phyloP scores from a whole-genome alignment of 2,888 invertebrate species.

The Acleris literana region DNA sequence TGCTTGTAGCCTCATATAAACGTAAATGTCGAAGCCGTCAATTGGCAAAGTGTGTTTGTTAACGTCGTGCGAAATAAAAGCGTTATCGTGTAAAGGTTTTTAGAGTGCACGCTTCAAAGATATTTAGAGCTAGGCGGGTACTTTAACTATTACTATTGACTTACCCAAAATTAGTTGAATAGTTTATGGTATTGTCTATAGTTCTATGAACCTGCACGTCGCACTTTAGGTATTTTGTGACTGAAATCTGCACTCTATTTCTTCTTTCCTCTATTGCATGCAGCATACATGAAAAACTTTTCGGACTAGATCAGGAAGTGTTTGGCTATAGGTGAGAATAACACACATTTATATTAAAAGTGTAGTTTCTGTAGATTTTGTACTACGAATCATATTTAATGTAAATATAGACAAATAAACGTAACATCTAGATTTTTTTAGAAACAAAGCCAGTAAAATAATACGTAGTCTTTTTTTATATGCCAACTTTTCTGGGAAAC shows the following conservation, averaged over 20 bases:
- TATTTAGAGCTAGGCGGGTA: constrained; percentile 28
- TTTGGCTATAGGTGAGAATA: constrained; percentile 87
- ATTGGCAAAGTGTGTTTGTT: constrained; percentile 21
- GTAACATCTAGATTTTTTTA: neutral
- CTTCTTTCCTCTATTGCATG: constrained; percentile 86
- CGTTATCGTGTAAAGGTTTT: constrained; percentile 1
- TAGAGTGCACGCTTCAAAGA: constrained; percentile 26
- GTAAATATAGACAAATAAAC: neutral
- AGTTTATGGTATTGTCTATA: constrained; percentile 19
- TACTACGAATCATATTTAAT: neutral
- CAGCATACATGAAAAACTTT: constrained; percentile 92
- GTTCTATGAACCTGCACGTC: constrained; percentile 46
- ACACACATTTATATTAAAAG: constrained; percentile 6
- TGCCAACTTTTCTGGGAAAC: neutral
- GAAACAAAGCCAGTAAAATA: neutral
- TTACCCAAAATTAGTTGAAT: constrained; percentile 19
- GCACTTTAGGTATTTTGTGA: constrained; percentile 50
- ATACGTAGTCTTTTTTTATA: neutral
- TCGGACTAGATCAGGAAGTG: constrained; percentile 91
- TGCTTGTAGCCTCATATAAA: constrained; percentile 19
- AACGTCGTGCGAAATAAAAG: constrained; percentile 23
- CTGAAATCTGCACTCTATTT: constrained; percentile 76
- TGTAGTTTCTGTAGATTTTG: constrained; percentile 21
- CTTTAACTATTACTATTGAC: constrained; percentile 23
- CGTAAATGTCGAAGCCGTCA: constrained; percentile 32